A percentile compares a stretch with the other conserved stretches of the same genome.
phyloP scores from a whole-genome alignment of 1,140 invertebrate genomes.

The Scylla paramamosain region DNA sequence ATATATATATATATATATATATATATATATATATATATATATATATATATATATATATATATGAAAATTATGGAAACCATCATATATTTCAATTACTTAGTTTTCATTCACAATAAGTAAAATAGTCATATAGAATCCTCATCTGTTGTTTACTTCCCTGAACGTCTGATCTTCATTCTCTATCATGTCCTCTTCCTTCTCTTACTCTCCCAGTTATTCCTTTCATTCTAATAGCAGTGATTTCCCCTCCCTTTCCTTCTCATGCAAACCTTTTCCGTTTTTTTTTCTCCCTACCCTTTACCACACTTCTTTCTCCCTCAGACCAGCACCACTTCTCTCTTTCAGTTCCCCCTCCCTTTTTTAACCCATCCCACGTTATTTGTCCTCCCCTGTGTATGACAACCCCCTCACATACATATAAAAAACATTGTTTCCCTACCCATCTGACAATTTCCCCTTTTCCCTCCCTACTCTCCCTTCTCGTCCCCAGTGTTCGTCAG shows the following conservation, averaged over 20 bases:
- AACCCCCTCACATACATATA: not conserved
- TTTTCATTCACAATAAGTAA: too few relatives aligned
- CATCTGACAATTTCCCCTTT: not conserved
- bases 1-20: too few relatives aligned
- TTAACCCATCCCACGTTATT: not conserved
- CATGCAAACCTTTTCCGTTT: not conserved
- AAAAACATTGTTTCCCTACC: not conserved
- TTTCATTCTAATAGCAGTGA: too few relatives aligned
- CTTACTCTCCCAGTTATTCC: not conserved
- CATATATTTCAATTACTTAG: too few relatives aligned
- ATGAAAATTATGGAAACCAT: not conserved
- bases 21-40: not conserved
- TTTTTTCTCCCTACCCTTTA: not conserved
- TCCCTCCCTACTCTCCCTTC: constrained; percentile 1
- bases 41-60: too few relatives aligned
- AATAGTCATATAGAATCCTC: too few relatives aligned
- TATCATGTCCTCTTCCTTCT: too few relatives aligned
- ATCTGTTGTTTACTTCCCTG: too few relatives aligned
- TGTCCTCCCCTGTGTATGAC: not conserved
- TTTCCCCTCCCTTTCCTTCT: too few relatives aligned
- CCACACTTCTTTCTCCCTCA: too few relatives aligned
- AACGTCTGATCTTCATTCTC: too few relatives aligned
- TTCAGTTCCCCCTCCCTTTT: not conserved
- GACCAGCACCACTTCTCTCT: not conserved
- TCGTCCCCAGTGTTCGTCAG: not conserved